Evolutionary conservation across 2,113 vertebrate species (phyloP), one percentile per base, ranked within the genome.

Genomic region (Melanostigma gelatinosum): DNA sequence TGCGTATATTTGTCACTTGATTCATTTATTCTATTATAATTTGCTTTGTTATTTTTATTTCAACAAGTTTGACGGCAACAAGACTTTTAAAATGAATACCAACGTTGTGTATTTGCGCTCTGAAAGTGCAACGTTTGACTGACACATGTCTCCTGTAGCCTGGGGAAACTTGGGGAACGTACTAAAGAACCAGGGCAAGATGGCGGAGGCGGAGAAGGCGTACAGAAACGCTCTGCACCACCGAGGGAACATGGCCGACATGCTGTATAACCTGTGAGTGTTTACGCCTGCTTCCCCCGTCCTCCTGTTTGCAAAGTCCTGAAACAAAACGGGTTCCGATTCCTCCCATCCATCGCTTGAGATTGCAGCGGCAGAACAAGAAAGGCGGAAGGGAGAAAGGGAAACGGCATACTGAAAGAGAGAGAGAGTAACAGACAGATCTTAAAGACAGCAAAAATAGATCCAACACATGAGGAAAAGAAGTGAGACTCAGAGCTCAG

Each of bases 191-290:
- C 97, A 99, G 94, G 97, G 97, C 90, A 98, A 99, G 94, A 96
- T 98, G 94, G 90, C 93, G 1, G 97, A 98, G 96, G 98, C 98
- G 70, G 98, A 99, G 95, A 94, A 79, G 86, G 97, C 98, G 50
- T 99, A 99, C 90, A 97, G 98, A 90, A 99, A 99, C 72, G 97
- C 98, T 87, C 96, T 99, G 92, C 97, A 97, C 94, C 98, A 98
- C 94, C 95, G 98, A 77, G 97, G 98, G 89, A 99, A 99, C 96
- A 99, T 99, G 98, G 98, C 98, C 36, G 98, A 99, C 94, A 99
- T 99, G 98, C 96, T 99, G 88, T 99, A 99, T 92, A 99, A 99
- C 95, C 94, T 99, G 98, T 99, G 93, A 99, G 98, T 98, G 94
- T 66, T 73, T 46, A 2, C n/a, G 62, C 44, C 57, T 0, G 16